phyloP scores from a whole-genome alignment of 2,797 vertebrate species.

The Syngnathus rostellatus region DNA sequence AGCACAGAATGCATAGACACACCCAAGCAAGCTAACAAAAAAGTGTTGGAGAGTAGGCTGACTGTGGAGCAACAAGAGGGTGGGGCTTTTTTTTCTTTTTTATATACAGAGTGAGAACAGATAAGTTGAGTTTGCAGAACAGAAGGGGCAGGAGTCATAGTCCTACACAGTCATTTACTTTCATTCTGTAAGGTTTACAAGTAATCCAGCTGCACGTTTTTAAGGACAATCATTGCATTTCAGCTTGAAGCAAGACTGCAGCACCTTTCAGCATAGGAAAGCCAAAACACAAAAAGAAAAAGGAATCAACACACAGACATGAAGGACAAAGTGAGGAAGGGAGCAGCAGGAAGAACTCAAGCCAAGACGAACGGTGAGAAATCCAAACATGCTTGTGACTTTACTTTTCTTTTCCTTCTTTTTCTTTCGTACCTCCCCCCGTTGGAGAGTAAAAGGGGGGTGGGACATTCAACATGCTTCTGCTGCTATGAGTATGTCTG shows the following conservation, averaged over 20 bases:
- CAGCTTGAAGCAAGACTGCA: slow-evolving; percentile 22
- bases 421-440: slow-evolving; percentile 26
- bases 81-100: slow-evolving; percentile 47
- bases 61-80: slow-evolving; percentile 64
- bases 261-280: slow-evolving; percentile 10
- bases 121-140: slow-evolving; percentile 54
- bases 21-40: slow-evolving; percentile 56
- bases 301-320: slow-evolving; percentile 47
- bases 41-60: slow-evolving; percentile 45
- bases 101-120: slow-evolving; percentile 40
- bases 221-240: slow-evolving; percentile 11
- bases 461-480: slow-evolving; percentile 46
- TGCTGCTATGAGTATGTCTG: slow-evolving; percentile 31
- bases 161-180: slow-evolving; percentile 29
- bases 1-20: slow-evolving; percentile 52
- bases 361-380: slow-evolving; percentile 60
- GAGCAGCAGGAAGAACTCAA: slow-evolving; percentile 61
- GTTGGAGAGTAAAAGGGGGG: slow-evolving; percentile 32
- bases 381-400: slow-evolving; percentile 13
- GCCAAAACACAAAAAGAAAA: slow-evolving; percentile 13
- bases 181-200: slow-evolving; percentile 23
- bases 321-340: slow-evolving; percentile 66
- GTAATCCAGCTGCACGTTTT: slow-evolving; percentile 20
- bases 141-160: slow-evolving; percentile 42
- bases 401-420: slow-evolving; percentile 24